phyloP scores from a whole-genome alignment of 2,113 vertebrate species.

The Ailuropoda melanoleuca region DNA sequence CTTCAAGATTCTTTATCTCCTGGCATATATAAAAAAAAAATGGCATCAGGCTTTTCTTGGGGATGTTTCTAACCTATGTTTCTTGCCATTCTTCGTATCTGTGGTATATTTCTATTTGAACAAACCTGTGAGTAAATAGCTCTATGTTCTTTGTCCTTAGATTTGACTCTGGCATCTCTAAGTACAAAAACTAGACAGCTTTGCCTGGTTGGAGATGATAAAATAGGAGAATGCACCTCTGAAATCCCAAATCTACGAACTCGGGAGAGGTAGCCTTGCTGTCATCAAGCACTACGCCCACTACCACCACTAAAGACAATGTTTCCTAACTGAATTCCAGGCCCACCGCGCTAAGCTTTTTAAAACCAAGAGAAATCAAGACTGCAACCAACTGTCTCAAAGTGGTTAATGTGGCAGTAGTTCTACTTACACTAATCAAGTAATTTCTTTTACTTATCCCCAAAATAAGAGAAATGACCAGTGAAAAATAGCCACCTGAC shows the following conservation, averaged over 20 bases:
- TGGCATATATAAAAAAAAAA: neutral
- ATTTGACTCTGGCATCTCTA: neutral
- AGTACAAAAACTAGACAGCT: neutral
- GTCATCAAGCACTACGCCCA: neutral
- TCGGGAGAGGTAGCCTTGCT: neutral
- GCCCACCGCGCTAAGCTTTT: neutral
- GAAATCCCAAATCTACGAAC: neutral
- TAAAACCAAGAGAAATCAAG: slow-evolving; percentile 35
- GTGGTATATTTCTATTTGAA: neutral
- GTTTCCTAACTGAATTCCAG: neutral
- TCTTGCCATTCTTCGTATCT: neutral
- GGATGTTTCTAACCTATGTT: neutral
- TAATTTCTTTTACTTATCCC: neutral
- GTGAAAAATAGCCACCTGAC: slow-evolving; percentile 50
- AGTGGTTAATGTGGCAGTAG: neutral
- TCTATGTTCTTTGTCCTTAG: neutral
- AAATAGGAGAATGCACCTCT: slow-evolving; percentile 4
- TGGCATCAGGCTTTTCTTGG: neutral
- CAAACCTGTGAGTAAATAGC: neutral
- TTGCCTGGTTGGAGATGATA: neutral
- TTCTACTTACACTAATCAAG: neutral
- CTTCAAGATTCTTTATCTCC: neutral
- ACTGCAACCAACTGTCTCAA: slow-evolving; percentile 48
- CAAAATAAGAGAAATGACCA: slow-evolving; percentile 58
- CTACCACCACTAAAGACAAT: neutral